Evolutionary conservation across 2,888 invertebrate species (phyloP).

Genomic region (Eristalis pertinax): DNA sequence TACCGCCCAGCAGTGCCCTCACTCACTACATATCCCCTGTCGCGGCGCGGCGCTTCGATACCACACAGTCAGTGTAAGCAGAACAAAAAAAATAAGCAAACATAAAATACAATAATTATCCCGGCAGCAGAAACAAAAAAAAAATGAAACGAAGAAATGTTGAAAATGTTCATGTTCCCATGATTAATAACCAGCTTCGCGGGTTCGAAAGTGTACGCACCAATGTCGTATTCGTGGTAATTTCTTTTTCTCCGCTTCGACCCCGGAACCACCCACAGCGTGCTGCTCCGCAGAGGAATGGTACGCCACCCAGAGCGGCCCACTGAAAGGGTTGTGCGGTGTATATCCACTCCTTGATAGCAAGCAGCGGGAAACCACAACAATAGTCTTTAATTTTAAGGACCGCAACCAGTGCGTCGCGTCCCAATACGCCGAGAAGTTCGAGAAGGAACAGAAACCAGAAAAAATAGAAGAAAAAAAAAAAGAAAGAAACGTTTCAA

Average conservation of each 20-base stretch:
- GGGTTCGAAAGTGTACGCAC: constrained; percentile 59
- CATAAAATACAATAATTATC: constrained; percentile 67
- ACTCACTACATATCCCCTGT: too few relatives aligned
- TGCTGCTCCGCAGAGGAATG: constrained; percentile 10
- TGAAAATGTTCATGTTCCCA: constrained; percentile 68
- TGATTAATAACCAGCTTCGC: constrained; percentile 66
- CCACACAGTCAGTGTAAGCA: not conserved
- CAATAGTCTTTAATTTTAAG: constrained; percentile 64
- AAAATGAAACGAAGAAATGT: constrained; percentile 23
- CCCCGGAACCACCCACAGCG: constrained; percentile 54
- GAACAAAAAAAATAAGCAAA: constrained; percentile 25
- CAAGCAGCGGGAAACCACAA: constrained; percentile 67
- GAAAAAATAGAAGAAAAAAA: not conserved
- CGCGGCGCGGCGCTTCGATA: not conserved
- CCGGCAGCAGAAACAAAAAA: constrained; percentile 5
- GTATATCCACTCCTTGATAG: constrained; percentile 65
- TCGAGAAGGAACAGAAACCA: not conserved
- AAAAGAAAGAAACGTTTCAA: constrained; percentile 26
- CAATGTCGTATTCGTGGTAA: constrained; percentile 55
- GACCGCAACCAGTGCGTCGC: constrained; percentile 63
- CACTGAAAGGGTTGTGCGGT: constrained; percentile 45
- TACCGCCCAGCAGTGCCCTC: constrained; percentile 5
- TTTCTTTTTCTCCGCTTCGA: constrained; percentile 35
- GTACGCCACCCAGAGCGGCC: not conserved
- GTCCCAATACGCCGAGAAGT: constrained; percentile 26